These are phyloP conservation scores for Psylliodes chrysocephalus DNA, from an alignment of 2,888 invertebrate genomes.

Conservation along the genomic window DNA sequence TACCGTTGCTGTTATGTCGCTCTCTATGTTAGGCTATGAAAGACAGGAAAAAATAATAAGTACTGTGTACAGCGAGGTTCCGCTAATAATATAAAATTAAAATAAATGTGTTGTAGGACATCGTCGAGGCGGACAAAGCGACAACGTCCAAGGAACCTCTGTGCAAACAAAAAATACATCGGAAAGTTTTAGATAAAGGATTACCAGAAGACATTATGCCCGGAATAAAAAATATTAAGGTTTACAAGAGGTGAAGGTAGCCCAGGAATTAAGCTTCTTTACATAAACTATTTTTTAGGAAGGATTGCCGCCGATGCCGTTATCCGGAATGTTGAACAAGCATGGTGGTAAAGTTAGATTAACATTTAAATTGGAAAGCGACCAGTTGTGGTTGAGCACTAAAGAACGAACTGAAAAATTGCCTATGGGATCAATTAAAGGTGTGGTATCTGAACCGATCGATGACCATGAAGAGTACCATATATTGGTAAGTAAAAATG, in stretches of 20 bases:
- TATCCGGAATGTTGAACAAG: conserved; percentile 92
- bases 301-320: conserved; percentile 80
- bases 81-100: neutral
- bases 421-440: conserved; percentile 89
- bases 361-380: conserved; percentile 90
- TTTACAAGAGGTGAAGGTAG: conserved; percentile 55
- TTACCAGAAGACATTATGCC: conserved; percentile 90
- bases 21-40: no score
- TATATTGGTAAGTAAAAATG: conserved; percentile 80
- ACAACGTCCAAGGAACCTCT: conserved; percentile 75
- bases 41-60: no score
- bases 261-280: conserved; percentile 17
- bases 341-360: conserved; percentile 89
- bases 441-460: conserved; percentile 83
- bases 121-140: conserved; percentile 73
- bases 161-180: conserved; percentile 81
- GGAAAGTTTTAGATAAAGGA: conserved; percentile 89
- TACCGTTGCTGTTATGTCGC: no score
- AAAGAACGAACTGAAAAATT: conserved; percentile 93
- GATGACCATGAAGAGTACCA: conserved; percentile 92
- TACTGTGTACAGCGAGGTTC: no score
- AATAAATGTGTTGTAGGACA: conserved; percentile 63
- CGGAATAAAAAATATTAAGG: conserved; percentile 83
- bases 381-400: conserved; percentile 92
- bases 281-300: conserved; percentile 68